Conservation (phyloP, 37 sponge, comb jelly and placozoan species). For the Beroe forskalii region DNA sequence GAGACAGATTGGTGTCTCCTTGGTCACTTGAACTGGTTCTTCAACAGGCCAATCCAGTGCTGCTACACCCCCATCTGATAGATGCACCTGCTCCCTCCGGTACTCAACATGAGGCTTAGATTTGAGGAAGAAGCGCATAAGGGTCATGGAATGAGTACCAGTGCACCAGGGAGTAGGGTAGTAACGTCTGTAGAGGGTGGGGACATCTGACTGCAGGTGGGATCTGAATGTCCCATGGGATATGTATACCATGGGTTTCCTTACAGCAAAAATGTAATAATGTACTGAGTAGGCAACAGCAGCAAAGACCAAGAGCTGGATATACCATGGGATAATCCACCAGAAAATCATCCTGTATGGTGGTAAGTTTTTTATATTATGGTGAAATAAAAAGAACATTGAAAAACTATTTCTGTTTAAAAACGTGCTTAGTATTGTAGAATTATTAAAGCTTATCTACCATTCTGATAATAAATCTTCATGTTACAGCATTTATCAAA, state of each 20-base stretch:
- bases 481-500: no score
- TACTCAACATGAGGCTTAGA: conserved; percentile 6
- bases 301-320: background rate
- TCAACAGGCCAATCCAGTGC: conserved; percentile 37
- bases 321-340: conserved; percentile 1
- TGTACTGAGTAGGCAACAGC: conserved; percentile 9
- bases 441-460: no score
- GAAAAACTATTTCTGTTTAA: no score
- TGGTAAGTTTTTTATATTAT: no score
- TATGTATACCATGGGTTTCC: conserved; percentile 1
- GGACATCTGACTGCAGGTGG: background rate
- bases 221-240: conserved; percentile 34
- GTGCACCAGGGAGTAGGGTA: conserved; percentile 57
- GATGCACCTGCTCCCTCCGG: background rate
- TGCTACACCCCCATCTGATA: background rate
- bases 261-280: conserved; percentile 18
- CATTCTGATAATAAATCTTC: no score
- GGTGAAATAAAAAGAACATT: no score
- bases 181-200: conserved; percentile 33
- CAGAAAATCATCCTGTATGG: background rate
- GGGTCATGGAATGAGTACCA: conserved; percentile 33
- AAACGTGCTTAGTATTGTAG: no score
- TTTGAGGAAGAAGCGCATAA: conserved; percentile 44
- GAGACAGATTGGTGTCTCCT: background rate
- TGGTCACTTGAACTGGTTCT: background rate